Evolutionary conservation across 2,888 invertebrate species (phyloP).

Genomic region (Melieria omissa): DNA sequence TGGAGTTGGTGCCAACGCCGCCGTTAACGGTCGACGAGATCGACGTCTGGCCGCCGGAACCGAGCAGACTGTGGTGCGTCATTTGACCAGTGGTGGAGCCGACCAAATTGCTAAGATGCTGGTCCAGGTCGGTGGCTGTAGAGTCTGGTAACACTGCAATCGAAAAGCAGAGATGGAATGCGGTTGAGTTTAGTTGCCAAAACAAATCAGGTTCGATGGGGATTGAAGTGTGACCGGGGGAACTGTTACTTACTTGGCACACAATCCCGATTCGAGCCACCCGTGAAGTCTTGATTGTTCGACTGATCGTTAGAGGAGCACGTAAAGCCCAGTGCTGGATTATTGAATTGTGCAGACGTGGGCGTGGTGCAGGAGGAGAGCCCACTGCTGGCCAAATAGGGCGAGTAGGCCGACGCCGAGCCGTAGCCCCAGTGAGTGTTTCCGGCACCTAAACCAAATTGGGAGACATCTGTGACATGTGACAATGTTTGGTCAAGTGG

Average conservation of each 20-base stretch:
- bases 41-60: slow-evolving; percentile 66
- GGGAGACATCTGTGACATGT: slow-evolving; percentile 78
- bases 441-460: slow-evolving; percentile 84
- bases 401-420: slow-evolving; percentile 85
- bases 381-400: slow-evolving; percentile 78
- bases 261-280: slow-evolving; percentile 71
- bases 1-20: slow-evolving; percentile 62
- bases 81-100: slow-evolving; percentile 70
- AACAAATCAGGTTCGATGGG: background rate
- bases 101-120: slow-evolving; percentile 76
- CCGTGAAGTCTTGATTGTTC: slow-evolving; percentile 71
- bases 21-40: slow-evolving; percentile 64
- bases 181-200: background rate
- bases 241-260: slow-evolving; percentile 65
- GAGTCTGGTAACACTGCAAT: slow-evolving; percentile 81
- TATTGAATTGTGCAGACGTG: slow-evolving; percentile 77
- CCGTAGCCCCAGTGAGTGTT: slow-evolving; percentile 92
- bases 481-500: background rate
- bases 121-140: slow-evolving; percentile 79
- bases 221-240: background rate
- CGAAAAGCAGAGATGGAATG: background rate
- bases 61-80: slow-evolving; percentile 66
- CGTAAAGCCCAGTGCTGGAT: slow-evolving; percentile 78
- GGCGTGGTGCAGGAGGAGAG: slow-evolving; percentile 81
- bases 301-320: slow-evolving; percentile 76